phyloP scores from a whole-genome alignment of 1,140 invertebrate genomes.

The Eueides isabella region DNA sequence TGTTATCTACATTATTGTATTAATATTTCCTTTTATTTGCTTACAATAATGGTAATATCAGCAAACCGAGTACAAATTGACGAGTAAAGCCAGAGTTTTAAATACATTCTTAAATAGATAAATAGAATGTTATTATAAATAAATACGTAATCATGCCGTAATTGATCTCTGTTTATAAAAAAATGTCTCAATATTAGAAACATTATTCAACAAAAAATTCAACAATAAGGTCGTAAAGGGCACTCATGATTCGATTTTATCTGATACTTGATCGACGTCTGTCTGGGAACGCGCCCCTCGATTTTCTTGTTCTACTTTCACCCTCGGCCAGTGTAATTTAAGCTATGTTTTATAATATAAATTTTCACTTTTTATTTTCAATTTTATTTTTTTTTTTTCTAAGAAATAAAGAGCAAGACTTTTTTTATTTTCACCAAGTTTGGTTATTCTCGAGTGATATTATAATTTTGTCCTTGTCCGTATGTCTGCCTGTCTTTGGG shows the following conservation, averaged over 20 bases:
- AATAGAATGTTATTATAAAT: background rate
- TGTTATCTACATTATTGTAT: no score
- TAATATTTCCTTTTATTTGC: no score
- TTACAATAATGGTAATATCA: no score
- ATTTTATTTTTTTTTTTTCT: no score
- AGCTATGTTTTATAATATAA: background rate
- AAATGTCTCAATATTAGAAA: background rate
- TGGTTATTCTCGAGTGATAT: no score
- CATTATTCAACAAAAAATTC: background rate
- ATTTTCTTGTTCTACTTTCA: background rate
- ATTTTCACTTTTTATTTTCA: background rate
- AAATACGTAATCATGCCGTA: background rate
- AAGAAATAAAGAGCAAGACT: no score
- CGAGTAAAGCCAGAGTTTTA: no score
- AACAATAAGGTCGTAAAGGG: background rate
- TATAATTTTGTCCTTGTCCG: no score
- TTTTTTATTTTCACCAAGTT: no score
- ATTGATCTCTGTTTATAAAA: background rate
- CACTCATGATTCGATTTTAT: constrained; percentile 21
- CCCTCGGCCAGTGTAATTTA: background rate
- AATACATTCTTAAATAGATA: background rate
- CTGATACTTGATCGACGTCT: constrained; percentile 10
- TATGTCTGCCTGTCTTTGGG: no score
- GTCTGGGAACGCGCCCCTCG: background rate
- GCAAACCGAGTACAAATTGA: no score